A percentile compares a stretch with the other conserved stretches of the same genome.
phyloP scores from a whole-genome alignment of 2,888 invertebrate genomes.

The Catocala sponsa region DNA sequence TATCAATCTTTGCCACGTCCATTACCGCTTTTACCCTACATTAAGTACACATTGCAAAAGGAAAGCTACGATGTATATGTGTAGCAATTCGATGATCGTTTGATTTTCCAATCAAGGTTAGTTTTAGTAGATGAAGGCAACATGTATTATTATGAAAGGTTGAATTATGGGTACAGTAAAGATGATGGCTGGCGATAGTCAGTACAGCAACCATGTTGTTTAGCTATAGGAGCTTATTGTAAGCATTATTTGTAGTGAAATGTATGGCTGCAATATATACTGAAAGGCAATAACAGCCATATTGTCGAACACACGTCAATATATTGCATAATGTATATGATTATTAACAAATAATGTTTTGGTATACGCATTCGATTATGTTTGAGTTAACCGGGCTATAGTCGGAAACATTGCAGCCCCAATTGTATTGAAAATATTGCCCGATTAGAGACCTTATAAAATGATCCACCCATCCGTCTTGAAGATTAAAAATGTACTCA shows the following conservation, averaged over 20 bases:
- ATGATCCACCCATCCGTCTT: no score
- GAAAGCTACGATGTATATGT: background rate
- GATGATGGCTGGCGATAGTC: slow-evolving; percentile 34
- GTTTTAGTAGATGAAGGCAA: slow-evolving; percentile 20
- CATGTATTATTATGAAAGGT: slow-evolving; percentile 38
- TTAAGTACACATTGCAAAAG: accelerated
- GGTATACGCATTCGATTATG: no score
- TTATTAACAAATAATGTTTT: no score
- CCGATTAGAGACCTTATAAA: no score
- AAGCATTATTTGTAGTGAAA: no score
- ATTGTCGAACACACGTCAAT: no score
- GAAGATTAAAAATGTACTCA: slow-evolving; percentile 48
- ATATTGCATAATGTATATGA: no score
- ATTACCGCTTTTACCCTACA: slow-evolving; percentile 2
- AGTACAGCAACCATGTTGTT: slow-evolving; percentile 33
- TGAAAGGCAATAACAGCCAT: no score
- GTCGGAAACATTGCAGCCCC: no score
- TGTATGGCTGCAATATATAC: no score
- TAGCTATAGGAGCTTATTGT: slow-evolving; percentile 14
- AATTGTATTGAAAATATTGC: no score
- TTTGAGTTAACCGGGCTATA: no score
- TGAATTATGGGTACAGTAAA: slow-evolving; percentile 42
- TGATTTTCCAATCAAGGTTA: slow-evolving; percentile 3
- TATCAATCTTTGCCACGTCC: background rate
- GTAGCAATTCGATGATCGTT: background rate